A percentile compares a stretch with the other conserved stretches of the same genome.
These are phyloP conservation scores for Tamandua tetradactyla DNA, from an alignment of 2,797 vertebrate species.

Conservation along the genomic window DNA sequence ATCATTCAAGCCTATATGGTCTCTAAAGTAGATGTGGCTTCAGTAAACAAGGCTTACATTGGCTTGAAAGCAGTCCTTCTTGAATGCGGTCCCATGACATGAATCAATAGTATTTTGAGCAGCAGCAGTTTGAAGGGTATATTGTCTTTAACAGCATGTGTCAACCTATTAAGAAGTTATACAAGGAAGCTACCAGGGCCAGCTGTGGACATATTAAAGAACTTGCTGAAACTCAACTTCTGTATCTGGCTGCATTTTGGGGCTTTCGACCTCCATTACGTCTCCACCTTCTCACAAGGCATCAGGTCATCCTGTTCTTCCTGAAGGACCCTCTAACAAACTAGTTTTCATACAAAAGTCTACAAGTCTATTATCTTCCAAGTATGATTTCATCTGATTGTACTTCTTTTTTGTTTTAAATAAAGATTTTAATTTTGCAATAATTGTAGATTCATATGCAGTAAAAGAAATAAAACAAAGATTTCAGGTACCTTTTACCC, in stretches of 20 bases:
- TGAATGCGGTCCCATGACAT: neutral
- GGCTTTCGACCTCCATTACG: neutral
- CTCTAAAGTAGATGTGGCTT: slow-evolving; percentile 1
- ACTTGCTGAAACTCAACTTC: neutral
- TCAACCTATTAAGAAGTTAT: neutral
- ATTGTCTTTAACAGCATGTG: neutral
- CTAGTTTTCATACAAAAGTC: neutral
- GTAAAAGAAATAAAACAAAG: slow-evolving; percentile 45
- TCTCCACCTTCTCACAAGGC: neutral
- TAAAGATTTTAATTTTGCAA: slow-evolving; percentile 39
- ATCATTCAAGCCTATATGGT: neutral
- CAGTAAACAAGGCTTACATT: neutral
- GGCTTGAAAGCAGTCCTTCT: neutral
- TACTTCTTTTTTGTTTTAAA: neutral
- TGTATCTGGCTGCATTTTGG: neutral
- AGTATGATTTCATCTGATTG: slow-evolving; percentile 11
- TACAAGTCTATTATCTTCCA: neutral
- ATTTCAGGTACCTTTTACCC: neutral
- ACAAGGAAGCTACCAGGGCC: neutral
- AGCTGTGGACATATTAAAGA: slow-evolving; percentile 36
- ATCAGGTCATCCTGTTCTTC: slow-evolving; percentile 1
- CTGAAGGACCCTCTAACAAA: neutral
- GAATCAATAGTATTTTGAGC: slow-evolving; percentile 22
- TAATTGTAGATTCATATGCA: neutral
- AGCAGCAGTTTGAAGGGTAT: neutral